Evolutionary conservation across 2,797 vertebrate species (phyloP).

Genomic region (Corythornis leucogaster): DNA sequence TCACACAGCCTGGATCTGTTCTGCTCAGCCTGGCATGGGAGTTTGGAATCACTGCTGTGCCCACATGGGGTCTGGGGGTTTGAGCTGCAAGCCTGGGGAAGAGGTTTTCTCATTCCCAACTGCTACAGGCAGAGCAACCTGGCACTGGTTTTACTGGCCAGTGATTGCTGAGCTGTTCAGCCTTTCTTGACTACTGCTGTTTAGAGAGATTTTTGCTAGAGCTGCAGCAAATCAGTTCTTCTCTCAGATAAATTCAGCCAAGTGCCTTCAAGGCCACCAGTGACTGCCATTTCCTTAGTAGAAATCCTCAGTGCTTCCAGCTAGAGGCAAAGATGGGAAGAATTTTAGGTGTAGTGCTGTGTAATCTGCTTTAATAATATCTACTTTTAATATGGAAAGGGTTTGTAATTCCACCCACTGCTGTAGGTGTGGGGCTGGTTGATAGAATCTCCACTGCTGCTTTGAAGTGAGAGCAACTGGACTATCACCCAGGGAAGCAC

Average conservation of each 20-base stretch:
- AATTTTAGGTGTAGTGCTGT: too few relatives aligned
- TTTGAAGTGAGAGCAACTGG: too few relatives aligned
- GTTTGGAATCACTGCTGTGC: neutral
- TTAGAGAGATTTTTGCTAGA: slow-evolving; percentile 15
- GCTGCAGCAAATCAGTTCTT: slow-evolving; percentile 30
- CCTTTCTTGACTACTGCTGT: neutral
- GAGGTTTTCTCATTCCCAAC: neutral
- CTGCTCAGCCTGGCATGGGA: neutral
- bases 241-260: slow-evolving; percentile 13
- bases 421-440: too few relatives aligned
- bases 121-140: neutral
- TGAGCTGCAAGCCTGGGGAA: neutral
- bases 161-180: neutral
- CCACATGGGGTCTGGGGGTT: neutral
- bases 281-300: slow-evolving; percentile 15
- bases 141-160: neutral
- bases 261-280: slow-evolving; percentile 13
- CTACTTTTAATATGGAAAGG: too few relatives aligned
- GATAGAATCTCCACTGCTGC: too few relatives aligned
- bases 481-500: too few relatives aligned
- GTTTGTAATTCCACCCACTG: too few relatives aligned
- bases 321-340: too few relatives aligned
- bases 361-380: too few relatives aligned
- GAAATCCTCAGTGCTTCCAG: neutral
- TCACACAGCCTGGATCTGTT: neutral